Evolutionary conservation across 2,113 vertebrate species (phyloP).

Genomic region (Rhagologus leucostigma): DNA sequence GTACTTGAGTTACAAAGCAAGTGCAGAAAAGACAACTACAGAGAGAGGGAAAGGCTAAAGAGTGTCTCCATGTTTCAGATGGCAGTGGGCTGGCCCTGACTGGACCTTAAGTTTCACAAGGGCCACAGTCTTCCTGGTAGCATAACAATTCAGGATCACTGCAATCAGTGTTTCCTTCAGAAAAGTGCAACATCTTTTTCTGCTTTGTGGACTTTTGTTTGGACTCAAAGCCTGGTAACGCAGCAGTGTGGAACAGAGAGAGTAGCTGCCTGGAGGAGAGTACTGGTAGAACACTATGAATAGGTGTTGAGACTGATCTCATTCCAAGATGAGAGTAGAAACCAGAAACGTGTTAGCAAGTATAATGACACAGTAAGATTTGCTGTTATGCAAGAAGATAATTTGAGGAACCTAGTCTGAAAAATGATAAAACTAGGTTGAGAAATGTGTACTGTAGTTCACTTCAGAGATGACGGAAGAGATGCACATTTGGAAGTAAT

Average conservation of each 20-base stretch:
- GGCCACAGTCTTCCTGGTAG: fast-evolving
- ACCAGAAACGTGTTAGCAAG: not conserved
- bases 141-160: not conserved
- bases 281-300: not conserved
- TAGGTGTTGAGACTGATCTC: not conserved
- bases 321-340: not conserved
- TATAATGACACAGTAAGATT: not conserved
- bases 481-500: not conserved
- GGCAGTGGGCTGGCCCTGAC: not conserved
- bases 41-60: not conserved
- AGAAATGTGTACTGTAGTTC: not conserved
- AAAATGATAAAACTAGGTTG: not conserved
- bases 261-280: not conserved
- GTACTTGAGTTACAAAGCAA: not conserved
- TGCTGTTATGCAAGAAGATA: not conserved
- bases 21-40: not conserved
- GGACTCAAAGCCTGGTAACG: not conserved
- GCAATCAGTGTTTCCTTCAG: not conserved
- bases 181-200: not conserved
- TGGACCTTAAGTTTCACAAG: not conserved
- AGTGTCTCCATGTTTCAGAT: fast-evolving
- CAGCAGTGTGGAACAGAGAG: not conserved
- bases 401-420: not conserved
- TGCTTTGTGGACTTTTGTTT: not conserved
- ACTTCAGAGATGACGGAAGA: not conserved